Conservation (phyloP, 2,797 vertebrate species). For the Sebastes oblongus region DNA sequence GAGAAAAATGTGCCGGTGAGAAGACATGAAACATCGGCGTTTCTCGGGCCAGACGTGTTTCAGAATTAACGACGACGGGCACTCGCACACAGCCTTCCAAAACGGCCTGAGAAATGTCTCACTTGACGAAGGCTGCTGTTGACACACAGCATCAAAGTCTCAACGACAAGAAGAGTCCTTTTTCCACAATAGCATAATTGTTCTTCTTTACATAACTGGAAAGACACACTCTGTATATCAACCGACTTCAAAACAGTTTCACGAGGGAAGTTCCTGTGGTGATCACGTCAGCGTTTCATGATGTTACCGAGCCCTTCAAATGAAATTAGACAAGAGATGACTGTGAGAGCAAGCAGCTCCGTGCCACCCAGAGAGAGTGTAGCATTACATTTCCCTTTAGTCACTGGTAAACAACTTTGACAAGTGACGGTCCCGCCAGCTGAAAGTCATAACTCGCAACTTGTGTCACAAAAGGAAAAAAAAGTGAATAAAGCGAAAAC, state of each 20-base stretch:
- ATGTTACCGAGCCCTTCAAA: constrained; percentile 7
- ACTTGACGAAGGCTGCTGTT: neutral
- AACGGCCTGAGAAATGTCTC: neutral
- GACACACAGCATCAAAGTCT: constrained; percentile 10
- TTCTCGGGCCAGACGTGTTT: constrained; percentile 68
- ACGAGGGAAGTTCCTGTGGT: constrained; percentile 18
- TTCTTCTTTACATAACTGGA: constrained; percentile 29
- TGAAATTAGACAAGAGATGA: constrained; percentile 29
- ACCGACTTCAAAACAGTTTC: constrained; percentile 22
- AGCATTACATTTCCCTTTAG: constrained; percentile 24
- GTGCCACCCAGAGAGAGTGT: constrained; percentile 31
- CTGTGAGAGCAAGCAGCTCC: constrained; percentile 2
- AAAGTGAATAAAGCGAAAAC: constrained; percentile 13
- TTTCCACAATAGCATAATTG: neutral
- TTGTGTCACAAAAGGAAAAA: constrained; percentile 26
- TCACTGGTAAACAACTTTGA: constrained; percentile 61
- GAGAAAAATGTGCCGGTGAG: constrained; percentile 80
- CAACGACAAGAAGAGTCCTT: constrained; percentile 1
- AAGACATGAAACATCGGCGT: constrained; percentile 77
- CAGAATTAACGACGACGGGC: constrained; percentile 64
- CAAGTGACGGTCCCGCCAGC: constrained; percentile 28
- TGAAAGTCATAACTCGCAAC: constrained; percentile 24
- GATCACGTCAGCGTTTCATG: constrained; percentile 25
- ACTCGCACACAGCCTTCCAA: constrained; percentile 39
- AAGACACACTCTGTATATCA: constrained; percentile 1